Conservation (phyloP, 2,113 vertebrate genomes). For the Caracal caracal region DNA sequence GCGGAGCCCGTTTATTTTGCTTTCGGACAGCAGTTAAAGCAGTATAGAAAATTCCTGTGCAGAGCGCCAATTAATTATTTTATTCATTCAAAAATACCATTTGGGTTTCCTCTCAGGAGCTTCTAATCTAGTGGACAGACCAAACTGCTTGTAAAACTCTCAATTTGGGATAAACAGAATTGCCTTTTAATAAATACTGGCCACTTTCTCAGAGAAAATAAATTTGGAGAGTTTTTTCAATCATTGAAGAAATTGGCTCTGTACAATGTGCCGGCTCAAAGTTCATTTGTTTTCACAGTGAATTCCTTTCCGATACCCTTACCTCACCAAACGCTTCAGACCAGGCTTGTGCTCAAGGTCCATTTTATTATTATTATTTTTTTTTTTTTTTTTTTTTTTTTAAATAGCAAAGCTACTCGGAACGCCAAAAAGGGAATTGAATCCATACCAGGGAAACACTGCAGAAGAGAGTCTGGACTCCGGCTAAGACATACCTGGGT, state of each 20-base stretch:
- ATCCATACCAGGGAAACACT: not conserved
- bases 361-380: no score
- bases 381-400: not conserved
- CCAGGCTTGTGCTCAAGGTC: not conserved
- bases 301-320: conserved; percentile 30
- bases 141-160: conserved; percentile 29
- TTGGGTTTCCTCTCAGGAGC: not conserved
- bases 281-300: not conserved
- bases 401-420: conserved; percentile 14
- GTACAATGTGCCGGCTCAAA: not conserved
- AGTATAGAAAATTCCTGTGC: not conserved
- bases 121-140: not conserved
- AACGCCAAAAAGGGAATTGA: not conserved
- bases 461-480: not conserved
- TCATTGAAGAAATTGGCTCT: not conserved
- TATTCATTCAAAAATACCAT: not conserved
- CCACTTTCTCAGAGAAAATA: conserved; percentile 6
- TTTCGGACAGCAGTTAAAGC: not conserved
- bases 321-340: conserved; percentile 2
- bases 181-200: conserved; percentile 21
- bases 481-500: not conserved
- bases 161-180: not conserved
- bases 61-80: not conserved
- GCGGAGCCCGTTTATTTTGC: not conserved
- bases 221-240: not conserved